Base-by-base conservation (phyloP, 2,888 invertebrate species). In the Cosmopolites sordidus region DNA sequence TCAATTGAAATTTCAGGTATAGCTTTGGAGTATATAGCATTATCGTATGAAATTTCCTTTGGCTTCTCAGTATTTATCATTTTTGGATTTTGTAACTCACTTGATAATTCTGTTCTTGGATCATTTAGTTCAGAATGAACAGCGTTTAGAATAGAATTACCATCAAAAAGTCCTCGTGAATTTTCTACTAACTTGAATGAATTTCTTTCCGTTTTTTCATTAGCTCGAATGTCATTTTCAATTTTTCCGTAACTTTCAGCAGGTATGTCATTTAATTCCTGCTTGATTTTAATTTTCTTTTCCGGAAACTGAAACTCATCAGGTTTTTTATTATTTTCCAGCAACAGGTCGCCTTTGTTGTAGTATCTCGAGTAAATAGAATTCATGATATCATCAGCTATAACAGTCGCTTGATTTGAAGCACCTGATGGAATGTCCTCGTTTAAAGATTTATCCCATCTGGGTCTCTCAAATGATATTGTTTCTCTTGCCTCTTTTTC, bases 351-450 rank as follows among this genome's bases (percentile, higher is more conserved):
- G 42, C 47, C 50, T 44, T 59, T 64, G 42, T 60, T 58, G 41
- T 63, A 63, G 51, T 62, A 59, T 46, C 62, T 60, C 6, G 55
- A 56, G 58, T 64, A 65, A 46, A 67, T 67, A 3, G 69, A 65
- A 38, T 62, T 62, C 60, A 69, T 64, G 14, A 69, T 69, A 47
- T 67, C 66, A 43, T 67, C 67, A 11, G 67, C 69, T 27, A 66
- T 60, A 12, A 62, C 60, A 40, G 62, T 63, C 6, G 68, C 65
- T 51, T 63, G 56, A 48, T 63, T 64, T 2, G 45, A 15, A 4
- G 60, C 49, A 22, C 54, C 16, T 3, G 18, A 9, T 38, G 12
- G 43, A 46, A 54, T 59, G 22, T 52, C 48, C 2, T 58, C 47
- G n/a, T 55, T 33, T n/a, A n/a, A n/a, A n/a, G n/a, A n/a, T 17